Evolutionary conservation across 2,797 vertebrate species (phyloP).

Genomic region (Malurus splendens): DNA sequence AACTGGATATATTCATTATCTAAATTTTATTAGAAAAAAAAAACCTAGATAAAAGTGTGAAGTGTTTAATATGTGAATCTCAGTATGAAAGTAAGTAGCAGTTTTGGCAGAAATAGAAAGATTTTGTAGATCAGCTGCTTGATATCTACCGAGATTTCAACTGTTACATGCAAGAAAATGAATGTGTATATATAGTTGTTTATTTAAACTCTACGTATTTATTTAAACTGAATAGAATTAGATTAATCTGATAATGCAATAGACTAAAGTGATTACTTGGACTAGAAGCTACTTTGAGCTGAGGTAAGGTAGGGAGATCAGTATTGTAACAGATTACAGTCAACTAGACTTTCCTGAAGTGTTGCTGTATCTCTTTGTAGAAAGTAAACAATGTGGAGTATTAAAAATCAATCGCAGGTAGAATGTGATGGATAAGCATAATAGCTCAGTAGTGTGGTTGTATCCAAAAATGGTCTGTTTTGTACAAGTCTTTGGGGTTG

Average conservation of each 20-base stretch:
- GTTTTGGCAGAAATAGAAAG: not conserved
- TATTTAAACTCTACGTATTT: not conserved
- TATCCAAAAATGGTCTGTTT: not conserved
- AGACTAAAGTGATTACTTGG: not conserved
- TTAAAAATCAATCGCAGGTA: not conserved
- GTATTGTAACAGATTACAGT: not conserved
- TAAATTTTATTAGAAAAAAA: not conserved
- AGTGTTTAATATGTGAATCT: not conserved
- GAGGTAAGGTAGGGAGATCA: not conserved
- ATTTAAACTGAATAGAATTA: not conserved
- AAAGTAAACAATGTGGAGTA: not conserved
- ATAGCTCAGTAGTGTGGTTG: not conserved
- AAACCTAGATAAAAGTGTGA: not conserved
- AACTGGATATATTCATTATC: not conserved
- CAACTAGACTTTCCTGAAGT: not conserved
- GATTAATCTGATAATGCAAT: not conserved
- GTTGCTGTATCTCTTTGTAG: not conserved
- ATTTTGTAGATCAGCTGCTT: not conserved
- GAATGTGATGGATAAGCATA: not conserved
- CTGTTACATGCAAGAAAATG: not conserved
- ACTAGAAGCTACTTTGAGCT: not conserved
- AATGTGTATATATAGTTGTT: not conserved
- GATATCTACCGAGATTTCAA: not conserved
- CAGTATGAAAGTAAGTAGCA: not conserved
- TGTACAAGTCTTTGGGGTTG: not conserved